Conservation (phyloP, 2,113 vertebrate genomes). For the Himantopus leucocephalus region DNA sequence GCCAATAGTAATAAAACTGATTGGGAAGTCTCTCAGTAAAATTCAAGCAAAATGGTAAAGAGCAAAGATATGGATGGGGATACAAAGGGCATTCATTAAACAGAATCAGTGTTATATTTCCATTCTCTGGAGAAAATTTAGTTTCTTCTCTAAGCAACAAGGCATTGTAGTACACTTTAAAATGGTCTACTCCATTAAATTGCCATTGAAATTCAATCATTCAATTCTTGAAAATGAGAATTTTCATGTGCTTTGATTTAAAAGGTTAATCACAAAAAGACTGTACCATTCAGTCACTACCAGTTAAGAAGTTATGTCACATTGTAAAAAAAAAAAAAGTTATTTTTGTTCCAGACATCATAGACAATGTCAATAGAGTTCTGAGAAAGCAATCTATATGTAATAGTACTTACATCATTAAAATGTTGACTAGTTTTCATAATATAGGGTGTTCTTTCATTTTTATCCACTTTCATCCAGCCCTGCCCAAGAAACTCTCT, state of each 20-base stretch:
- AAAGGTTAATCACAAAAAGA: background rate
- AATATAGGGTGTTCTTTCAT: conserved; percentile 90
- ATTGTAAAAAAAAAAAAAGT: background rate
- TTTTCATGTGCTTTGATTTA: background rate
- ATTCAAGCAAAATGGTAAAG: background rate
- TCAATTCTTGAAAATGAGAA: background rate
- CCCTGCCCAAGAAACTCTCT: conserved; percentile 98
- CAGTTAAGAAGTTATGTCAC: background rate
- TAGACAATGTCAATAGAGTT: background rate
- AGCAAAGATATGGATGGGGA: background rate
- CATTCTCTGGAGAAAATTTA: background rate
- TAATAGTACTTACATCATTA: conserved; percentile 85
- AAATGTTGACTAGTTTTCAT: conserved; percentile 99
- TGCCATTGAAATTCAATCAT: background rate
- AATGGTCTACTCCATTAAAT: background rate
- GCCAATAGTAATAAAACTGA: background rate
- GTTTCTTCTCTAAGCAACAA: background rate
- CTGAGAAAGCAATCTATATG: background rate
- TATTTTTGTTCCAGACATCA: background rate
- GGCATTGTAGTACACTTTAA: background rate
- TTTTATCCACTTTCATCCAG: conserved; percentile 98
- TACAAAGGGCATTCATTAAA: background rate
- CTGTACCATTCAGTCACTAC: background rate
- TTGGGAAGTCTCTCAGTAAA: background rate
- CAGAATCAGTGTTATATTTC: background rate